These are phyloP conservation scores for Minunthozetes semirufus DNA, from an alignment of 2,888 invertebrate species.

Conservation along the genomic window DNA sequence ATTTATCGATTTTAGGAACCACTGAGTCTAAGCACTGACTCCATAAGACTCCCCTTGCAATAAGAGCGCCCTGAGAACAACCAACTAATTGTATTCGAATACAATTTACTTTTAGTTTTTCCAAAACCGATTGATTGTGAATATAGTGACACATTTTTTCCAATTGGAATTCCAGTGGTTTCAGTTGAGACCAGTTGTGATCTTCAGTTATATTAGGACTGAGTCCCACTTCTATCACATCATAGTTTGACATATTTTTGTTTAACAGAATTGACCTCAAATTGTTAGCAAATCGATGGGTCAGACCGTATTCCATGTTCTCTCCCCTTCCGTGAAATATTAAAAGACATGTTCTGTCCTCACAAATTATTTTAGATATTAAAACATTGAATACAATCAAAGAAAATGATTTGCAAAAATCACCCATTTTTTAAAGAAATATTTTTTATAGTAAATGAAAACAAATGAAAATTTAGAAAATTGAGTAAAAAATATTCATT, in stretches of 20 bases:
- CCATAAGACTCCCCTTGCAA: background rate
- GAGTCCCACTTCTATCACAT: background rate
- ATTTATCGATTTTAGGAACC: conserved; percentile 2
- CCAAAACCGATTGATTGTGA: background rate
- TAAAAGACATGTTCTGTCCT: background rate
- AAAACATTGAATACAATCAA: no score
- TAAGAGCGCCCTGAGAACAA: conserved; percentile 6
- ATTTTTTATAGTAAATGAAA: no score
- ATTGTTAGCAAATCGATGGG: background rate
- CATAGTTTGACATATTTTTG: background rate
- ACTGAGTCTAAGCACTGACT: background rate
- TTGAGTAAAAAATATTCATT: no score
- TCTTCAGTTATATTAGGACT: background rate
- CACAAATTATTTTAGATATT: background rate
- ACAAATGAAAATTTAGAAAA: no score
- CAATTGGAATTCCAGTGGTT: background rate
- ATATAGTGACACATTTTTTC: background rate
- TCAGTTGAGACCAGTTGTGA: background rate
- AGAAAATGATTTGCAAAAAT: no score
- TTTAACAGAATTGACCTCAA: background rate
- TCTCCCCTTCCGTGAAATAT: conserved; percentile 21
- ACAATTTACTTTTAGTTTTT: background rate
- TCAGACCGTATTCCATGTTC: background rate
- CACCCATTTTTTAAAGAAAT: no score
- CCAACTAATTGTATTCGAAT: background rate